A percentile compares a stretch with the other conserved stretches of the same genome.
These are phyloP conservation scores for Drosophila rellima DNA, from an alignment of 2,888 invertebrate genomes.

Conservation along the genomic window DNA sequence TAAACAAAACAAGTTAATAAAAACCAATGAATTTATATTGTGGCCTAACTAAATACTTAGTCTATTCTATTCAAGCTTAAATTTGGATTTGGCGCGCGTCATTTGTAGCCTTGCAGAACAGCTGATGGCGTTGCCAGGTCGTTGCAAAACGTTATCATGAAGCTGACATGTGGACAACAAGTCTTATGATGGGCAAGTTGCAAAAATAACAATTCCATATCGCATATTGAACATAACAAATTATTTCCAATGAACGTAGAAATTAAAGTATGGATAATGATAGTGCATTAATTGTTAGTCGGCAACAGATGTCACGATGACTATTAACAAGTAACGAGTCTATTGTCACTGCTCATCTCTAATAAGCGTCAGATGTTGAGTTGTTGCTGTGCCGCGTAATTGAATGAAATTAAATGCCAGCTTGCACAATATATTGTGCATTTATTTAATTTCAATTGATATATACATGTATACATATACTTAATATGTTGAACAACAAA, in stretches of 20 bases:
- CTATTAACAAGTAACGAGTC: neutral
- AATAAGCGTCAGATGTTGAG: neutral
- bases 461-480: neutral
- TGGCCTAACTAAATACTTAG: constrained; percentile 24
- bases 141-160: neutral
- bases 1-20: constrained; percentile 62
- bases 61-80: constrained; percentile 2
- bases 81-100: constrained; percentile 1
- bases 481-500: constrained; percentile 3
- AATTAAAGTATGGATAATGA: neutral
- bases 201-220: neutral
- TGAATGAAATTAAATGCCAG: constrained; percentile 23
- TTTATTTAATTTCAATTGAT: neutral
- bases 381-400: constrained; percentile 18
- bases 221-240: neutral
- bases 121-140: constrained; percentile 18
- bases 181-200: neutral
- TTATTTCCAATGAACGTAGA: neutral
- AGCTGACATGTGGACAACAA: neutral
- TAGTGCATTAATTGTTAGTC: neutral
- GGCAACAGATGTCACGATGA: neutral
- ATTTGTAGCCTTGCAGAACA: neutral
- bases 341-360: constrained; percentile 4
- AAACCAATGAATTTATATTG: constrained; percentile 64
- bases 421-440: constrained; percentile 16